Evolutionary conservation across 2,888 invertebrate genomes (phyloP), one percentile per base, ranked within the genome.

Genomic region (Platycheirus rosarum): DNA sequence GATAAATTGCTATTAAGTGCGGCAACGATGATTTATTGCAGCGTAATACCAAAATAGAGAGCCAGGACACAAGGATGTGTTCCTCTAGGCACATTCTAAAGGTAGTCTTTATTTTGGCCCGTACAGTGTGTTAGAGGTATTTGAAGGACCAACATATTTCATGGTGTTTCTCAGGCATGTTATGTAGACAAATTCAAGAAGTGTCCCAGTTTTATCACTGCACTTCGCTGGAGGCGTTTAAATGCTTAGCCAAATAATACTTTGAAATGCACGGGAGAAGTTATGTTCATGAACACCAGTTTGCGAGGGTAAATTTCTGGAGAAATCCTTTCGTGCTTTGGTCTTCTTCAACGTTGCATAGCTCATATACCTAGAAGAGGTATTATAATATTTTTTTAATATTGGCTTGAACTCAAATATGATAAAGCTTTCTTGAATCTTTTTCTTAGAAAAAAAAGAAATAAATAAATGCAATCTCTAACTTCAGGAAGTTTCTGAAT

Each of bases 1-100:
- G 77, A 71, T 74, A 74, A 74, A 74, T 66, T 74, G 73, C 73
- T 74, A 74, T 74, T 74, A 74, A 74, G 65, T 65, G 65, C 73
- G 73, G 65, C 73, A 49, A 74, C 46, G 73, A 74, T 74, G 73
- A 74, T 74, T 74, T 74, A 74, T 74, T 69, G 55, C 26, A 60
- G 60, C 16, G 44, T 29, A 7, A 44, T 29, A 16, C 29, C 29
- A 18, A 44, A 60, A 57, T n/a, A 42, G 26, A 42, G 16, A 60
- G 26, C 18, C 29, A n/a, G 11, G 16, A 37, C 20, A 6, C 9
- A 9, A 40, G 5, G 37, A 40, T 40, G 37, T 40, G 13, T 13
- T n/a, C 37, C 13, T 40, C 13, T 35, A 23, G 23, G 23, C 23
- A 23, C 23, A 6, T 6, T 23, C n/a, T n/a, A n/a, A 6, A 32